A percentile compares a stretch with the other conserved stretches of the same genome.
Conservation (phyloP, 2,113 vertebrate genomes). For the Gymnocephalus cernua region DNA sequence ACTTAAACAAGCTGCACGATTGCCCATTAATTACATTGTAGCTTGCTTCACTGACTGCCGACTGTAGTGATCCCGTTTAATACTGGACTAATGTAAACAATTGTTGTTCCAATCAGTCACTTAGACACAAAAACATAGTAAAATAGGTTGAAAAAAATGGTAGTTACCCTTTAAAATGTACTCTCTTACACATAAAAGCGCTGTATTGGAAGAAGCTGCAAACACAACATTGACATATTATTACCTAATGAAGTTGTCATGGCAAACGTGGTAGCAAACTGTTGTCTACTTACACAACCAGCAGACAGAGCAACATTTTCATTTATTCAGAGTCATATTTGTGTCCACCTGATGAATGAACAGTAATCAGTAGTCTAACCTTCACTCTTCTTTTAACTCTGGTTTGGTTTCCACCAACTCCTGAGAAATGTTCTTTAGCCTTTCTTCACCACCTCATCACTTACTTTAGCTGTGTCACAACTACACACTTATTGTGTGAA, state of each 20-base stretch:
- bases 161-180: too few species aligned
- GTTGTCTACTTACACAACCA: neutral
- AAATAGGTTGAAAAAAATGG: too few species aligned
- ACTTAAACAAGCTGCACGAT: too few species aligned
- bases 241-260: neutral
- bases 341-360: neutral
- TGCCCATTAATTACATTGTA: too few species aligned
- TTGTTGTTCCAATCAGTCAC: too few species aligned
- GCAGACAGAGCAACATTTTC: neutral
- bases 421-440: neutral
- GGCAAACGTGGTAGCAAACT: neutral
- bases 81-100: too few species aligned
- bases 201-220: neutral
- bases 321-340: neutral
- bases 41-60: too few species aligned
- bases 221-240: neutral
- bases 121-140: too few species aligned
- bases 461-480: neutral
- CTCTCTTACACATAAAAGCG: too few species aligned
- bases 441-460: neutral
- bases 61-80: too few species aligned
- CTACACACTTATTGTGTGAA: neutral
- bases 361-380: neutral
- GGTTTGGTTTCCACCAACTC: neutral
- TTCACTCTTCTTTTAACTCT: neutral